phyloP scores from a whole-genome alignment of 2,797 vertebrate species.

The Argentina silus region DNA sequence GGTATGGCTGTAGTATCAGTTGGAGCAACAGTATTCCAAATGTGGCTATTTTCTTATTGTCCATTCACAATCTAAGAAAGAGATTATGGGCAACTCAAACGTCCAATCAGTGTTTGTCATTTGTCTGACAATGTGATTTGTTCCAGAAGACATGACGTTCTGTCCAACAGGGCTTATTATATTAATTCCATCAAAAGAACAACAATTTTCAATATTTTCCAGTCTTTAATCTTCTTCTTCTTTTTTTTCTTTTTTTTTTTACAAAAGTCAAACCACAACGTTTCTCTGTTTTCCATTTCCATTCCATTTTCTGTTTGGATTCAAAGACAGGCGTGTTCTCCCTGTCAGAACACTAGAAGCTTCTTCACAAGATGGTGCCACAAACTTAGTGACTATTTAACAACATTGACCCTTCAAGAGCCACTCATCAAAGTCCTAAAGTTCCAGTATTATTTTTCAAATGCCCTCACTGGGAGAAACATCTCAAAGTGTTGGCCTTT shows the following conservation, averaged over 20 bases:
- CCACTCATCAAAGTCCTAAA: conserved; percentile 61
- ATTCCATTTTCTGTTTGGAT: conserved; percentile 39
- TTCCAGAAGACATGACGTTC: conserved; percentile 56
- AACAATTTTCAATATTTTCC: conserved; percentile 47
- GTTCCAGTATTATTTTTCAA: conserved; percentile 36
- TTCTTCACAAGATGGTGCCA: conserved; percentile 56
- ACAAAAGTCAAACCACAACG: conserved; percentile 58
- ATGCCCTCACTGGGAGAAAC: conserved; percentile 13
- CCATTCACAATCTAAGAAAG: conserved; percentile 49
- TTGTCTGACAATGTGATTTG: not conserved
- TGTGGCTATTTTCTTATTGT: conserved; percentile 17
- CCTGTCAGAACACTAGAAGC: conserved; percentile 46
- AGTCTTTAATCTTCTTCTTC: conserved; percentile 56
- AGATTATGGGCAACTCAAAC: conserved; percentile 39
- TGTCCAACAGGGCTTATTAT: conserved; percentile 64
- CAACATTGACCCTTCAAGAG: conserved; percentile 34
- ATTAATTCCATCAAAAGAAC: conserved; percentile 65
- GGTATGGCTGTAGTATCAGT: conserved; percentile 18
- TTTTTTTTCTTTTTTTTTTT: conserved; percentile 43
- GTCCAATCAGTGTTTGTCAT: conserved; percentile 31
- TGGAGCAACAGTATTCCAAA: conserved; percentile 7
- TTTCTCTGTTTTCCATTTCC: conserved; percentile 31
- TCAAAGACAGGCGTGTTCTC: conserved; percentile 43
- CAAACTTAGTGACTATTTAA: conserved; percentile 55
- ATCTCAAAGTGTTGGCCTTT: not conserved